Evolutionary conservation across 2,113 vertebrate genomes (phyloP).

Genomic region (Alexandromys fortis): DNA sequence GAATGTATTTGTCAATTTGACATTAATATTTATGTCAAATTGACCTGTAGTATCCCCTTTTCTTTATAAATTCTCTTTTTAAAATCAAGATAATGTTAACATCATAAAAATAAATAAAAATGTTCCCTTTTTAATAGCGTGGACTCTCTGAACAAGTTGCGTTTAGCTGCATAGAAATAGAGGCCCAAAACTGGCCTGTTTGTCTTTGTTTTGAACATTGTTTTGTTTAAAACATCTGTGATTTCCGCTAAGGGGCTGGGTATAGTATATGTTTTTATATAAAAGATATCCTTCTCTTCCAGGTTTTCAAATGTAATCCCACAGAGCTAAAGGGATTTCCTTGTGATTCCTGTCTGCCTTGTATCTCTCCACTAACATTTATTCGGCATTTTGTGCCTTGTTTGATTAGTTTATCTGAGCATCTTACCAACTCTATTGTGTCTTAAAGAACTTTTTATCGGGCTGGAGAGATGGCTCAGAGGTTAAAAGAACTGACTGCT

Average conservation of each 20-base stretch:
- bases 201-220: neutral
- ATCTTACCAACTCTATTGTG: neutral
- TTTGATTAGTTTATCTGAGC: neutral
- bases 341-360: neutral
- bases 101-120: neutral
- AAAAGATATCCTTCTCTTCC: neutral
- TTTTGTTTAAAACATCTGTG: neutral
- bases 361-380: neutral
- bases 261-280: neutral
- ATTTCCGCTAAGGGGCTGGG: neutral
- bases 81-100: neutral
- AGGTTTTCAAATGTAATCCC: conserved; percentile 22
- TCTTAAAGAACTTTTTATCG: neutral
- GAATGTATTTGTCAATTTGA: neutral
- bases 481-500: too few species aligned
- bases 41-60: neutral
- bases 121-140: neutral
- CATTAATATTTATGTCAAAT: neutral
- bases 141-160: neutral
- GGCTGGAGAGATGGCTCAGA: too few species aligned
- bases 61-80: conserved; percentile 6
- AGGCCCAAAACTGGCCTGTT: neutral
- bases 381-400: neutral
- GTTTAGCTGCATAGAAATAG: neutral
- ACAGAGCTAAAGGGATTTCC: neutral